These are phyloP conservation scores for Teleopsis dalmanni DNA, from an alignment of 1,140 invertebrate species.

Conservation along the genomic window DNA sequence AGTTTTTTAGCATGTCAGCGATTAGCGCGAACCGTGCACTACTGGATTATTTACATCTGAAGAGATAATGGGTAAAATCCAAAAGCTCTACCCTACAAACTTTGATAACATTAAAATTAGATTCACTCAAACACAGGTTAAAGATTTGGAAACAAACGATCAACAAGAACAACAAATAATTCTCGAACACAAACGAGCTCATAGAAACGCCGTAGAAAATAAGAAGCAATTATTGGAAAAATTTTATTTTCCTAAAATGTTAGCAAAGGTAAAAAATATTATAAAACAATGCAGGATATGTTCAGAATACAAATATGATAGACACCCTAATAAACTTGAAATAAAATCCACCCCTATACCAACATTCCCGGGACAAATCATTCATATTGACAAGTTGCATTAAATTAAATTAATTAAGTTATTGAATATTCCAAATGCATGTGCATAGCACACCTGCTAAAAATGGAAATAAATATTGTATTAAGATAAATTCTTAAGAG, in stretches of 20 bases:
- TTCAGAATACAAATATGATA: slow-evolving; percentile 9
- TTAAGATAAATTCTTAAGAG: too few relatives aligned
- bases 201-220: slow-evolving; percentile 10
- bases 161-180: slow-evolving; percentile 9
- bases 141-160: slow-evolving; percentile 4
- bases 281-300: slow-evolving; percentile 10
- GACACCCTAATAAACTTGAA: slow-evolving; percentile 2
- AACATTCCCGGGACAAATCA: slow-evolving; percentile 9
- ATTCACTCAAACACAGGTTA: slow-evolving; percentile 4
- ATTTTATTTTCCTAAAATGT: slow-evolving; percentile 12
- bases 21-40: too few relatives aligned
- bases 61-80: slow-evolving; percentile 3
- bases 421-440: too few relatives aligned
- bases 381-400: too few relatives aligned
- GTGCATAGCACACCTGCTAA: too few relatives aligned
- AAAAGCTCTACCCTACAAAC: slow-evolving; percentile 3
- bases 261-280: slow-evolving; percentile 8
- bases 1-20: too few relatives aligned
- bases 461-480: too few relatives aligned
- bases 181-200: slow-evolving; percentile 6
- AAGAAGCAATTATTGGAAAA: slow-evolving; percentile 10
- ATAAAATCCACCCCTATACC: slow-evolving; percentile 8
- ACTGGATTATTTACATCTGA: background rate
- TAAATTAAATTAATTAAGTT: too few relatives aligned
- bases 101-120: slow-evolving; percentile 5